Percentiles rank a stretch among this genome's conserved stretches.
Evolutionary conservation across 2,797 vertebrate genomes (phyloP).

Genomic region (Chelidonichthys spinosus): DNA sequence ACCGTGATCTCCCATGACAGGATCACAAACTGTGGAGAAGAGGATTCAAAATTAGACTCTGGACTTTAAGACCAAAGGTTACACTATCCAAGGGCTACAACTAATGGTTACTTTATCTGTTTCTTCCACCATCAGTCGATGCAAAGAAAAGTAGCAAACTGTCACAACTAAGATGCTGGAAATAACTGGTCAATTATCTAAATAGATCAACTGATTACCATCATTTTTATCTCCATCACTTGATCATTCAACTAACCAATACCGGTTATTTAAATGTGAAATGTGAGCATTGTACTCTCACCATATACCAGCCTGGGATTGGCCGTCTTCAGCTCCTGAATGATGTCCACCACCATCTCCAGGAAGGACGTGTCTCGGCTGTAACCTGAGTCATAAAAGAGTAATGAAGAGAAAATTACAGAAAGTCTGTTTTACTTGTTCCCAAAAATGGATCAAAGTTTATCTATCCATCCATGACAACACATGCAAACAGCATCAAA

Average conservation of each 20-base stretch:
- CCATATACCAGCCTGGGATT: slow-evolving; percentile 92
- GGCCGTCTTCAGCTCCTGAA: slow-evolving; percentile 91
- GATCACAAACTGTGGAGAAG: slow-evolving; percentile 91
- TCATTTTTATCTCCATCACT: not conserved
- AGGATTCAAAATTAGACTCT: slow-evolving; percentile 3
- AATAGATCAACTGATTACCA: not conserved
- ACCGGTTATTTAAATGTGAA: not conserved
- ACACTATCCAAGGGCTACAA: not conserved
- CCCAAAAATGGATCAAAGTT: not conserved
- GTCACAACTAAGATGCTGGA: not conserved
- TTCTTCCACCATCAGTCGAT: too few relatives aligned
- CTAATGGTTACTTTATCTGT: not conserved
- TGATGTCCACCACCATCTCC: slow-evolving; percentile 92
- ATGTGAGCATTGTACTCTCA: slow-evolving; percentile 72
- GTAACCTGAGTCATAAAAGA: slow-evolving; percentile 84
- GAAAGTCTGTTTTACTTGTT: not conserved
- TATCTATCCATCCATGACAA: not conserved
- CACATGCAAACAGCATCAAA: not conserved
- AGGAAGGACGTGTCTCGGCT: slow-evolving; percentile 94
- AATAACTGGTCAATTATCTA: not conserved
- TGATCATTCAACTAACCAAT: not conserved
- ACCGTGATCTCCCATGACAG: slow-evolving; percentile 97
- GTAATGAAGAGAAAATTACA: not conserved
- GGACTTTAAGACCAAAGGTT: too few relatives aligned
- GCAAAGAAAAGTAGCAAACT: not conserved